Percentiles rank a stretch among this genome's conserved stretches.
phyloP scores from a whole-genome alignment of 2,888 invertebrate genomes.

The Phoenoteleia sp. region DNA sequence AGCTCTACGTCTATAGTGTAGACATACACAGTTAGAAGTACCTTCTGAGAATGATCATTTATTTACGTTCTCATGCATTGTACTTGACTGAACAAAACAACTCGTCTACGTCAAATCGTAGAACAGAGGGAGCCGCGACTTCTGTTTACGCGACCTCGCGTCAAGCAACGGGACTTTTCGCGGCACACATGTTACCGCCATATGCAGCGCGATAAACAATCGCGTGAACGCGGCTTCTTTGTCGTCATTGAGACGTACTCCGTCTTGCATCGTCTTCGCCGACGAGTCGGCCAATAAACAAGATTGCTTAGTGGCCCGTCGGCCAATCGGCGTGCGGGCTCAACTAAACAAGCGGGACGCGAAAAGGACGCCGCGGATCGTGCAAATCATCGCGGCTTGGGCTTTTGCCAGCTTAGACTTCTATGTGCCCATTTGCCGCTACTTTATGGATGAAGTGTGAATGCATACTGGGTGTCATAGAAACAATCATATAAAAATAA shows the following conservation, averaged over 20 bases:
- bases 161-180: constrained; percentile 74
- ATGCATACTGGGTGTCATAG: constrained; percentile 15
- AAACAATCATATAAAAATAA: no score
- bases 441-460: constrained; percentile 49
- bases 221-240: constrained; percentile 83
- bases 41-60: no score
- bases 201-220: constrained; percentile 85
- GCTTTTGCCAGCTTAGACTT: constrained; percentile 75
- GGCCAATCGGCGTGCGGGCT: constrained; percentile 74
- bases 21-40: no score
- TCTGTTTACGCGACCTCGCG: constrained; percentile 75
- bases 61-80: background rate
- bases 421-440: constrained; percentile 39
- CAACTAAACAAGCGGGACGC: constrained; percentile 77
- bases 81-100: background rate
- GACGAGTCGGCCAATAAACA: constrained; percentile 77
- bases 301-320: constrained; percentile 70
- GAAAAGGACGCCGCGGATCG: constrained; percentile 74
- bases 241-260: constrained; percentile 68
- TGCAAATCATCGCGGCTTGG: constrained; percentile 77
- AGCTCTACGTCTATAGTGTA: no score
- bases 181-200: constrained; percentile 84
- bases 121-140: constrained; percentile 50
- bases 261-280: constrained; percentile 57
- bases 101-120: background rate